Evolutionary conservation across 1,140 invertebrate species (phyloP), one percentile per base, ranked within the genome.

Genomic region (Drosophila trapezifrons): DNA sequence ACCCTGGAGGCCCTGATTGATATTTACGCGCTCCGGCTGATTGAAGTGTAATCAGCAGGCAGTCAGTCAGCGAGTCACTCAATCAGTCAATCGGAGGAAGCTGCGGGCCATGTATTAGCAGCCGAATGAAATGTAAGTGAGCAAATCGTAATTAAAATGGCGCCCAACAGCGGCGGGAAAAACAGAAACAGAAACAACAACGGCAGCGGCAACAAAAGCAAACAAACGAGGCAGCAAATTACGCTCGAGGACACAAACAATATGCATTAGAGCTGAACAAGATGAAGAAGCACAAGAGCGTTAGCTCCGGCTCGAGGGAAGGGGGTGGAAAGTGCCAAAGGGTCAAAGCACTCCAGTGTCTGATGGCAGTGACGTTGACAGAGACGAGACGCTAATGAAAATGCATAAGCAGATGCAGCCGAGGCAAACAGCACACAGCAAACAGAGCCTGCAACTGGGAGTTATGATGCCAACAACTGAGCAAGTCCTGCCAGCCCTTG

Each of bases 121-220:
- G 80, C 69, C 56, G 78, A 83, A 79, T 83, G 76, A 71, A 87
- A 87, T 79, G 71, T 86, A 86, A 86, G 83, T 87, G 83, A 86
- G 83, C 83, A 87, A 87, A 89, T 87, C 64, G 83, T 87, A 87
- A 87, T 87, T 87, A 87, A 87, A 86, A 86, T 71, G 67, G 83
- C 60, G 76, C 79, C 84, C 71, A 79, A 40, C 71, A 59, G 35
- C 51, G 42, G 17, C 66, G 22, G 25, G 35, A 71, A 20, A 17
- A 54, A 20, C 62, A 70, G 45, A 55, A 70, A 27, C 40, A 40
- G n/a, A 29, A 18, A 6, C 18, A 18, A 6, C 49, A 25, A 8
- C 17, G 43, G n/a, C 13, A 27, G 27, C 35, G 20, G 17, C 40
- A 57, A 54, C 58, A 64, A 82, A 46, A 63, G 51, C 51, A 37